Conservation (phyloP, 2,797 vertebrate genomes). For the Mus spretus region DNA sequence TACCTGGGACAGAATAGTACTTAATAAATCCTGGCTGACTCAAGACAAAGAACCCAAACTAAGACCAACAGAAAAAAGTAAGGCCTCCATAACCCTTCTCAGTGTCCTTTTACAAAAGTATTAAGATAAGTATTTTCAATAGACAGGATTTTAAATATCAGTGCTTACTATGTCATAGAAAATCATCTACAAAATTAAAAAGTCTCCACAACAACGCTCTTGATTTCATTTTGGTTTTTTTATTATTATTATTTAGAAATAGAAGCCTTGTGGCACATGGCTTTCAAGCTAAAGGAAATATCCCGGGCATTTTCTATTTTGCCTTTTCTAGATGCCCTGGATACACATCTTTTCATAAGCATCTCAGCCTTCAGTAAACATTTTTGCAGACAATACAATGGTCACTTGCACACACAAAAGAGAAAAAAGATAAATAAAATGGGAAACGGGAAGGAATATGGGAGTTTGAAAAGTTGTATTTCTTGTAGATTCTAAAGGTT, state of each 20-base stretch:
- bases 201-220: not conserved
- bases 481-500: not conserved
- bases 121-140: not conserved
- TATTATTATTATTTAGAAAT: not conserved
- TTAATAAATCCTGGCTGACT: not conserved
- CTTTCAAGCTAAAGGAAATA: not conserved
- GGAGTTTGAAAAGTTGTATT: constrained; percentile 6
- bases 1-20: not conserved
- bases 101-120: not conserved
- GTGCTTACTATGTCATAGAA: not conserved
- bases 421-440: rapidly evolving
- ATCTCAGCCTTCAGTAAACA: constrained; percentile 23
- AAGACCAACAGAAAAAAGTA: not conserved
- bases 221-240: not conserved
- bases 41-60: not conserved
- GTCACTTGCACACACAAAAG: not conserved
- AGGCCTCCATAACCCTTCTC: not conserved
- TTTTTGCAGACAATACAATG: constrained; percentile 24
- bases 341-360: constrained; percentile 11
- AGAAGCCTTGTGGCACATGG: not conserved
- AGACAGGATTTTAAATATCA: not conserved
- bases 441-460: constrained; percentile 8
- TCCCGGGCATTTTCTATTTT: constrained; percentile 25
- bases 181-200: constrained; percentile 5
- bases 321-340: not conserved